Conservation (phyloP, 2,113 vertebrate genomes). For the Ia io region DNA sequence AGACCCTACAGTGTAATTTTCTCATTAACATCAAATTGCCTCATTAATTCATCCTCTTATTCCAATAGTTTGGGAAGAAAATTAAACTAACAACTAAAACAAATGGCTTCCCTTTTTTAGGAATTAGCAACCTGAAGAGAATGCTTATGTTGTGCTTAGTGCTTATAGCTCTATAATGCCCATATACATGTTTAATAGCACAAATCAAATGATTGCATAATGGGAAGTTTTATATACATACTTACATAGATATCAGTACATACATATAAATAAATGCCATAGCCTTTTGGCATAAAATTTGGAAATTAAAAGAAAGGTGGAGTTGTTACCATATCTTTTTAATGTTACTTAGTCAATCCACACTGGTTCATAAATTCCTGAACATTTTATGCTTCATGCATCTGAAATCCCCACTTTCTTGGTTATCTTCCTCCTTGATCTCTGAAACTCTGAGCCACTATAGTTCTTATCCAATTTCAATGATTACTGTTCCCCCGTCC, state of each 20-base stretch:
- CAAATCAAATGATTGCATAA: conserved; percentile 10
- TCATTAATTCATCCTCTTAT: conserved; percentile 19
- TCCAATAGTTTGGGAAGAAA: background rate
- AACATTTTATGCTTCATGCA: background rate
- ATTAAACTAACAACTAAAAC: background rate
- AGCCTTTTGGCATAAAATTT: conserved; percentile 12
- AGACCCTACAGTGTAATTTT: background rate
- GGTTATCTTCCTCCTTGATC: background rate
- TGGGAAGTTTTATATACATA: background rate
- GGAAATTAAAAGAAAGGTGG: conserved; percentile 15
- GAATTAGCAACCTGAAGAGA: conserved; percentile 8
- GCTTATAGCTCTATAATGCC: background rate
- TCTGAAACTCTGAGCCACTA: background rate
- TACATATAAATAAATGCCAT: background rate
- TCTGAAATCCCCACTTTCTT: background rate
- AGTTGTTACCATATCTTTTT: background rate
- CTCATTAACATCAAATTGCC: background rate
- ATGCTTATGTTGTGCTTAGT: background rate
- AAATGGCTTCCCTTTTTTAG: background rate
- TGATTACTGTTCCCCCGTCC: background rate
- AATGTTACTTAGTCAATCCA: background rate
- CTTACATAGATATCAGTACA: background rate
- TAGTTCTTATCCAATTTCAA: background rate
- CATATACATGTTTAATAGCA: background rate
- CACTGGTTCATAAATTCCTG: background rate